Evolutionary conservation across 1,140 invertebrate species (phyloP).

Genomic region (Frieseomelitta varia): DNA sequence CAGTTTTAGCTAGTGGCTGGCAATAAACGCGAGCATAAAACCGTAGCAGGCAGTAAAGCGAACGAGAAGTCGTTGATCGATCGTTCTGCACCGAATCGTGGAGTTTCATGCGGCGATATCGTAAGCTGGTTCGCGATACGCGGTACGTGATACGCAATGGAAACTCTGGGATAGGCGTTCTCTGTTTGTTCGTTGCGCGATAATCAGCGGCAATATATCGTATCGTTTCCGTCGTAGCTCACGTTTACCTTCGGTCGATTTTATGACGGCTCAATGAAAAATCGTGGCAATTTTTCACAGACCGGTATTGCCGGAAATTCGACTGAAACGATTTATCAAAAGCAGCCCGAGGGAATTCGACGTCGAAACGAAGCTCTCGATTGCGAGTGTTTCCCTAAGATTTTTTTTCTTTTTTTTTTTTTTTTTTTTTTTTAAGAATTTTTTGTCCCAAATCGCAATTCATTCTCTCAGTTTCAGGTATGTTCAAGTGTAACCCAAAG

Average conservation of each 20-base stretch:
- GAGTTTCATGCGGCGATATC: neutral
- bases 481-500: too few species aligned
- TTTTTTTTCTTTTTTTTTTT: too few species aligned
- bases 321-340: neutral
- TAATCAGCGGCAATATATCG: conserved; percentile 2
- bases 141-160: neutral
- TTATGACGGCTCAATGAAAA: conserved; percentile 14
- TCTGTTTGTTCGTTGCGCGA: neutral
- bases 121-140: neutral
- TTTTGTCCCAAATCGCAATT: too few species aligned
- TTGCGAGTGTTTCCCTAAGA: neutral
- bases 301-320: neutral
- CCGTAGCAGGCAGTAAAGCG: neutral
- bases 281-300: conserved; percentile 2
- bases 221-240: neutral
- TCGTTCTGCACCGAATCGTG: neutral
- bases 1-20: too few species aligned
- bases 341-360: neutral
- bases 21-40: conserved; percentile 1
- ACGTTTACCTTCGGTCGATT: neutral
- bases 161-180: neutral
- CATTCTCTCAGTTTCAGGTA: too few species aligned
- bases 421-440: too few species aligned
- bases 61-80: neutral
- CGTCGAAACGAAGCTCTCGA: neutral